Percentiles rank a stretch among this genome's conserved stretches.
Conservation (phyloP, 2,797 vertebrate species). For the Florisuga fusca region DNA sequence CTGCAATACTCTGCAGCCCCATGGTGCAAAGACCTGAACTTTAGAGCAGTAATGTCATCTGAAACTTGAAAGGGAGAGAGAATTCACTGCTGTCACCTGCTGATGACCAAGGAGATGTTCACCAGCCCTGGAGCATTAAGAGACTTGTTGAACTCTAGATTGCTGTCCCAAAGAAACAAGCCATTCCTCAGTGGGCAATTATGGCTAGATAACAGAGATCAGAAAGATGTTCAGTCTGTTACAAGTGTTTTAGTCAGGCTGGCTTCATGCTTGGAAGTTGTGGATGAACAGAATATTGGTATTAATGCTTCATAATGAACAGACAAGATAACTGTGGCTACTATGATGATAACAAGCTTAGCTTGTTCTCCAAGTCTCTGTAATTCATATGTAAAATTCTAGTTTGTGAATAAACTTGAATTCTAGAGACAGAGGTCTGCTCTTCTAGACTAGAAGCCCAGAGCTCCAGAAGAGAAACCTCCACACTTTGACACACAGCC, state of each 20-base stretch:
- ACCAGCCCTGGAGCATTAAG: rapidly evolving
- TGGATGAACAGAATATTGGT: not conserved
- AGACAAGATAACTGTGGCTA: not conserved
- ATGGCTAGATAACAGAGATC: not conserved
- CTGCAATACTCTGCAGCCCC: not conserved
- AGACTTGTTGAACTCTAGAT: not conserved
- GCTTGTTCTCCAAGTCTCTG: not conserved
- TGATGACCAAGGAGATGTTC: not conserved
- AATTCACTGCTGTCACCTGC: not conserved
- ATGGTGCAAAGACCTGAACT: not conserved
- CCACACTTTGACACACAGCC: not conserved
- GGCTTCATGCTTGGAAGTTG: not conserved
- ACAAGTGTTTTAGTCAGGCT: not conserved
- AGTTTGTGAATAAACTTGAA: not conserved
- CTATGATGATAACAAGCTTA: not conserved
- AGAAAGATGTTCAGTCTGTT: not conserved
- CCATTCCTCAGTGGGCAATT: not conserved
- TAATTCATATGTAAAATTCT: not conserved
- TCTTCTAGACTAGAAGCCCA: not conserved
- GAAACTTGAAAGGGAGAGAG: not conserved
- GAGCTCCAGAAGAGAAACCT: not conserved
- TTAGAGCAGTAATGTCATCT: not conserved
- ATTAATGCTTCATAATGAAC: not conserved
- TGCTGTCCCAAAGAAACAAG: not conserved
- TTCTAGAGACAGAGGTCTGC: not conserved